phyloP scores from a whole-genome alignment of 2,113 vertebrate species.

The Corythaeola cristata region DNA sequence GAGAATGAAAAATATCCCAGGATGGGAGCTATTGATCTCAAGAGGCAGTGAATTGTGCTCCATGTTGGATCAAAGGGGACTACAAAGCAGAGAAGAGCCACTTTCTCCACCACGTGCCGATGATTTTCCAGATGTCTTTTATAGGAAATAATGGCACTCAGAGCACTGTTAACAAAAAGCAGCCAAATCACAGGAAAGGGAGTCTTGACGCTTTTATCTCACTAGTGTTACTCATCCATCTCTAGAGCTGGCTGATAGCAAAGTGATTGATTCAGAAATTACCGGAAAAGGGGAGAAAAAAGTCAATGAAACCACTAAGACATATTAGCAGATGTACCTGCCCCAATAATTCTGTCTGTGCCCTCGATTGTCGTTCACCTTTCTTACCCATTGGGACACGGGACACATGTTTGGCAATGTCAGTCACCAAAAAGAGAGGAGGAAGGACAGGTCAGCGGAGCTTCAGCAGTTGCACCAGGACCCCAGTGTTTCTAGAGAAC shows the following conservation, averaged over 20 bases:
- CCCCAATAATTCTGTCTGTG: not conserved
- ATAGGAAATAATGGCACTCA: constrained; percentile 51
- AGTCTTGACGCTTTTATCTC: constrained; percentile 60
- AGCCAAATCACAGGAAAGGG: constrained; percentile 54
- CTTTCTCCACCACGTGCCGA: constrained; percentile 22
- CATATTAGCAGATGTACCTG: constrained; percentile 4
- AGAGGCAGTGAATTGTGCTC: constrained; percentile 42
- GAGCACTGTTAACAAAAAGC: constrained; percentile 52
- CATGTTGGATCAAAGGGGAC: constrained; percentile 60
- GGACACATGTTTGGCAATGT: not conserved
- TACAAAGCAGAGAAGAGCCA: constrained; percentile 43
- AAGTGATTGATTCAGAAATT: constrained; percentile 46
- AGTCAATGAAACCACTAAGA: not conserved
- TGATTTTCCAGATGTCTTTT: constrained; percentile 57
- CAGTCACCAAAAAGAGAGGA: not conserved
- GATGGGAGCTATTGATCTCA: constrained; percentile 54
- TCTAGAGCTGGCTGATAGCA: constrained; percentile 45
- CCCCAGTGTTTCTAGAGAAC: not conserved
- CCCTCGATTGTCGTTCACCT: rapidly evolving
- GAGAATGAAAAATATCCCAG: constrained; percentile 14
- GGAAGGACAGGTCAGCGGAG: not conserved
- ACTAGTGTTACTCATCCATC: constrained; percentile 56
- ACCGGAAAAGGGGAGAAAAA: not conserved
- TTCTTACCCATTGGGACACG: not conserved
- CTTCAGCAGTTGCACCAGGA: not conserved